Percentiles rank a stretch among this genome's conserved stretches.
These are phyloP conservation scores for Lepisosteus osseus DNA, from an alignment of 2,113 vertebrate genomes.

Conservation along the genomic window DNA sequence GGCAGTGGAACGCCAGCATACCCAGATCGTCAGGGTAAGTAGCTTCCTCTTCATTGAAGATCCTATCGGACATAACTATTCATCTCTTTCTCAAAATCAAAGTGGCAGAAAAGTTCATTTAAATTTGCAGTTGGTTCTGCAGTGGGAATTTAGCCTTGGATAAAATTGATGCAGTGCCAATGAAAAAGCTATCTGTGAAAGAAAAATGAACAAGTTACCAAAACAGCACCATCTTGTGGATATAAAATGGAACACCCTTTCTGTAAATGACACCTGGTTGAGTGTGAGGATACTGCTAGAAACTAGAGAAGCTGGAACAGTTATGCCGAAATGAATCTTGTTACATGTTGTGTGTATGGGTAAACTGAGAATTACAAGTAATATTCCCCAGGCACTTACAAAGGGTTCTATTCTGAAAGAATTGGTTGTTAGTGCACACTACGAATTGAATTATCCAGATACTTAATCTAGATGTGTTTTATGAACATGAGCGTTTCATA, in stretches of 20 bases:
- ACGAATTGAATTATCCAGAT: too few relatives aligned
- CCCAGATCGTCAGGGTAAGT: constrained; percentile 94
- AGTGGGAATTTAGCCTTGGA: constrained; percentile 43
- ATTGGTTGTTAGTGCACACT: too few relatives aligned
- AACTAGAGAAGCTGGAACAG: too few relatives aligned
- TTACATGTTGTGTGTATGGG: too few relatives aligned
- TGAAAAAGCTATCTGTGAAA: constrained; percentile 33
- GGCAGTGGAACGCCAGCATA: constrained; percentile 95
- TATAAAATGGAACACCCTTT: constrained; percentile 26
- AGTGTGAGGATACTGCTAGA: too few relatives aligned
- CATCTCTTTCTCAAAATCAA: constrained; percentile 14
- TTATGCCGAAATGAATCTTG: too few relatives aligned
- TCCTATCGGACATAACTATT: constrained; percentile 26
- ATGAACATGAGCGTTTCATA: too few relatives aligned
- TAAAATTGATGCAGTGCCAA: constrained; percentile 40
- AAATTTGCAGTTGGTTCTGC: constrained; percentile 44
- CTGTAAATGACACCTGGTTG: too few relatives aligned
- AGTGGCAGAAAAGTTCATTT: constrained; percentile 33
- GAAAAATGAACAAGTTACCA: constrained; percentile 27
- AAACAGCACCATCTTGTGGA: constrained; percentile 68
- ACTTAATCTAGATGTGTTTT: too few relatives aligned
- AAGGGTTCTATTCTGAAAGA: too few relatives aligned
- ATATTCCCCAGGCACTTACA: too few relatives aligned
- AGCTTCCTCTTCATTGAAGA: constrained; percentile 14
- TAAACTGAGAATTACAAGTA: too few relatives aligned